These are phyloP conservation scores for Erebia epiphron DNA, from an alignment of 2,888 invertebrate species.

Conservation along the genomic window DNA sequence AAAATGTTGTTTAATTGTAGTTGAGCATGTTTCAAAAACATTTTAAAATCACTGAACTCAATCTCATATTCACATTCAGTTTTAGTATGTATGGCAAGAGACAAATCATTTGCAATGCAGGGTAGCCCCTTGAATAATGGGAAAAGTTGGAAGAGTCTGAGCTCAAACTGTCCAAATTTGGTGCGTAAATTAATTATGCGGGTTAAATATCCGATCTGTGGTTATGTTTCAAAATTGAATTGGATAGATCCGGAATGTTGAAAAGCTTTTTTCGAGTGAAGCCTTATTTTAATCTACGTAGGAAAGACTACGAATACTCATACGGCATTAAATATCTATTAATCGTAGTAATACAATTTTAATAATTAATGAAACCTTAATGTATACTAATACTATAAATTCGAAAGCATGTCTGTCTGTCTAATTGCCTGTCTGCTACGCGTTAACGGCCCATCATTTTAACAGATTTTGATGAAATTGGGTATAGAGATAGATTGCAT, in stretches of 20 bases:
- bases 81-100: constrained; percentile 55
- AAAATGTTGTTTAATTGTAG: no score
- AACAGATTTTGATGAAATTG: no score
- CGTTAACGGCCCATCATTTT: no score
- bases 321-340: no score
- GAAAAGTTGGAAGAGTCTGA: constrained; percentile 71
- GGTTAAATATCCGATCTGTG: constrained; percentile 49
- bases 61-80: constrained; percentile 40
- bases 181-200: constrained; percentile 66
- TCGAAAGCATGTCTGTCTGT: no score
- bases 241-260: constrained; percentile 7
- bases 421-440: no score
- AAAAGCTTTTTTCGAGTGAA: neutral
- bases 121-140: constrained; percentile 59
- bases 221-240: constrained; percentile 21
- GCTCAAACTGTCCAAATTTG: constrained; percentile 66
- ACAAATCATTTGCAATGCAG: constrained; percentile 36
- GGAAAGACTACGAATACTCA: no score
- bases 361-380: no score
- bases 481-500: no score
- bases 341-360: no score
- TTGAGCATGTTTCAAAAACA: neutral
- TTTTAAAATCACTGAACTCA: neutral
- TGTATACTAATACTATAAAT: no score
- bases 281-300: no score